Evolutionary conservation across 2,797 vertebrate genomes (phyloP), one percentile per base, ranked within the genome.

Genomic region (Arnoldichthys spilopterus): DNA sequence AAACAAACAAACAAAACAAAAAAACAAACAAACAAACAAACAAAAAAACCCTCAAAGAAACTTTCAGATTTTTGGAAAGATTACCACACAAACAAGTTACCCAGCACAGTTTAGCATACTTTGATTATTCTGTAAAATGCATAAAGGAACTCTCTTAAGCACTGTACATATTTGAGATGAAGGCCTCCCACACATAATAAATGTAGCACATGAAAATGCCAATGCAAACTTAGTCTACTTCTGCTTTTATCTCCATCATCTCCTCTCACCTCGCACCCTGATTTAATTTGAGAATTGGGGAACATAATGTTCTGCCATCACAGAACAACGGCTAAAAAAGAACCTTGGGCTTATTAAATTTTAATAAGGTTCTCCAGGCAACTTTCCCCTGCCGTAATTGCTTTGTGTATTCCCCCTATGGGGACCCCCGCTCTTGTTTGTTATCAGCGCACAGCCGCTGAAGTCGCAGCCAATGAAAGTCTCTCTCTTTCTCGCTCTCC

Each of bases 281-380:
- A 82, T 83, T 82, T 86, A 78, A 86, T 87, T 85, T 83, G 83
- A 87, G 85, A 84, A 88, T 81, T 85, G 86, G 76, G 72, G 77
- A 86, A 87, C 77, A 75, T 76, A 78, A 69, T 78, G 81, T 72
- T 77, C 53, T 83, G 72, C 75, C 79, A 82, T 85, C 81, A 76
- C 70, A 78, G 75, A 85, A 85, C 74, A 76, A 77, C 30, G 68
- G 80, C 82, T 83, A 85, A 86, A 86, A 84, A 84, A 78, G 84
- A 86, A 85, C 85, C 74, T 79, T 78, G 71, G 80, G 83, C 82
- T 85, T 89, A 84, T 89, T 85, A 85, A 82, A 86, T 86, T 88
- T 87, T 89, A 87, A 89, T 87, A 88, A 87, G 84, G 78, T 84
- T 86, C 85, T 83, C 71, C 74, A 82, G 84, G 87, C 85, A 86